Evolutionary conservation across 2,797 vertebrate species (phyloP).

Genomic region (Dendrocincla tyrannina): DNA sequence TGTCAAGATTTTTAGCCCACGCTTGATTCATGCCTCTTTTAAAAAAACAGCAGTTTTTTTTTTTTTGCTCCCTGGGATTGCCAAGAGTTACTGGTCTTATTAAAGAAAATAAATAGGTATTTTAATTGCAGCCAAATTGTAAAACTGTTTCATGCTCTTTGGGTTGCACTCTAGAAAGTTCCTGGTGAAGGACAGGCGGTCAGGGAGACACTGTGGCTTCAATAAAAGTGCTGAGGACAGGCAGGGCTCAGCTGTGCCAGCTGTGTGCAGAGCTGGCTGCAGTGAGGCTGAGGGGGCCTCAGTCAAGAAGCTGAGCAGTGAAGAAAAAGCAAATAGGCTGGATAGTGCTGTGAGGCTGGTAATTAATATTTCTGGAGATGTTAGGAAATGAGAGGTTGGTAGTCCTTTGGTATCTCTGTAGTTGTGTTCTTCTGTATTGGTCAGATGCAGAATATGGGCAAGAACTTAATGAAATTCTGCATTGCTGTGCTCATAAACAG

Average conservation of each 20-base stretch:
- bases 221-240: not conserved
- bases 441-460: not conserved
- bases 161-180: not conserved
- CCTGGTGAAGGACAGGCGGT: not conserved
- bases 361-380: slow-evolving; percentile 4
- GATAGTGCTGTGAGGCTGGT: not conserved
- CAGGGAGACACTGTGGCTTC: not conserved
- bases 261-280: not conserved
- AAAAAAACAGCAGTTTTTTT: not conserved
- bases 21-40: not conserved
- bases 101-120: not conserved
- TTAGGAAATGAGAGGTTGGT: not conserved
- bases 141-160: not conserved
- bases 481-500: slow-evolving; percentile 30
- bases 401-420: not conserved
- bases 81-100: not conserved
- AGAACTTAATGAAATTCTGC: slow-evolving; percentile 17
- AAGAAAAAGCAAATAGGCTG: not conserved
- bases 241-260: not conserved
- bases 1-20: not conserved
- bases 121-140: not conserved
- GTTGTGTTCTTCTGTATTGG: slow-evolving; percentile 1
- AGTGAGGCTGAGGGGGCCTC: not conserved
- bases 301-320: not conserved
- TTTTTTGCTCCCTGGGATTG: not conserved